Percentiles rank a stretch among this genome's conserved stretches.
Evolutionary conservation across 2,113 vertebrate genomes (phyloP).

Genomic region (Euleptes europaea): DNA sequence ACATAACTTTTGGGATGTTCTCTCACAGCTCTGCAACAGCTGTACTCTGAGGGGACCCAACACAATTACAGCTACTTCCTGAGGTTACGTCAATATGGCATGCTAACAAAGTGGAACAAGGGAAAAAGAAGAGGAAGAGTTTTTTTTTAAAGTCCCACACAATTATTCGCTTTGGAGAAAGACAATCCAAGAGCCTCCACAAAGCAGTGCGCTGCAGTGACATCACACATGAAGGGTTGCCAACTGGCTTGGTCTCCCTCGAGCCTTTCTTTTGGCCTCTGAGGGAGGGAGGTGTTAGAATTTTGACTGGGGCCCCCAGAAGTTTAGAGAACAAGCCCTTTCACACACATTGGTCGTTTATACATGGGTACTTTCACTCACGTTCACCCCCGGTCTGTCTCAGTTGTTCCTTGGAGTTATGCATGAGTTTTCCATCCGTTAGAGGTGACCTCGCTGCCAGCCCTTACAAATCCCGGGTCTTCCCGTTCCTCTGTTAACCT

Average conservation of each 20-base stretch:
- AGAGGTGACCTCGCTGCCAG: too few species aligned
- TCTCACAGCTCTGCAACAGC: constrained; percentile 65
- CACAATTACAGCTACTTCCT: constrained; percentile 34
- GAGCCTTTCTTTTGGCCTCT: not conserved
- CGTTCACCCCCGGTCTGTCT: too few species aligned
- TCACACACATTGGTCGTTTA: too few species aligned
- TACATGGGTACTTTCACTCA: too few species aligned
- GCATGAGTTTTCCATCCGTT: too few species aligned
- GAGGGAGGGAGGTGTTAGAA: not conserved
- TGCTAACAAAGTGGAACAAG: constrained; percentile 4
- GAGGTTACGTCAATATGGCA: rapidly evolving
- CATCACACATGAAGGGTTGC: not conserved
- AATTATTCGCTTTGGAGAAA: constrained; percentile 13
- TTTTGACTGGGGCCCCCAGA: not conserved
- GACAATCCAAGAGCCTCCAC: constrained; percentile 52
- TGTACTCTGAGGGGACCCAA: constrained; percentile 31
- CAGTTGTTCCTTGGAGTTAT: too few species aligned
- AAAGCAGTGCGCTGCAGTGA: constrained; percentile 37
- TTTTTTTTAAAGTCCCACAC: constrained; percentile 11
- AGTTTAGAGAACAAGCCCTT: not conserved
- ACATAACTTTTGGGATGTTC: not conserved
- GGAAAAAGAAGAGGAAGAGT: not conserved
- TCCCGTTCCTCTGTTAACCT: too few species aligned
- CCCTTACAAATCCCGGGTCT: too few species aligned
- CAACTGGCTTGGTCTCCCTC: not conserved